A percentile compares a stretch with the other conserved stretches of the same genome.
Conservation (phyloP, 2,113 vertebrate genomes). For the Gobius niger region DNA sequence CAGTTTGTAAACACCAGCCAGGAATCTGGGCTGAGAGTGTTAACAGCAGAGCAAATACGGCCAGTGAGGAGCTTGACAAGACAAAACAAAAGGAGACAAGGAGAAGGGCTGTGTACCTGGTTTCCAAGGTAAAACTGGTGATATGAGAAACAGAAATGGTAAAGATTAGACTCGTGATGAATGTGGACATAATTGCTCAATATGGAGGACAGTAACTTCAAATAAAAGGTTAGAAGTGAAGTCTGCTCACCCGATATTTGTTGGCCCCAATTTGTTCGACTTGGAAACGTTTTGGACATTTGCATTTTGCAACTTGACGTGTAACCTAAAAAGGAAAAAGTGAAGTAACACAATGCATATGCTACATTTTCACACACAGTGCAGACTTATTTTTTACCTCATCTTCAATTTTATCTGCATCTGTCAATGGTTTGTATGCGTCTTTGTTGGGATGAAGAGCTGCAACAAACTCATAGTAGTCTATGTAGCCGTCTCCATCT, state of each 20-base stretch:
- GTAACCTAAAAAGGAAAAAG: conserved; percentile 83
- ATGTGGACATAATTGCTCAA: conserved; percentile 70
- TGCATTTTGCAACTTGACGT: conserved; percentile 97
- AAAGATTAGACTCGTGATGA: conserved; percentile 54
- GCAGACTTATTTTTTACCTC: conserved; percentile 78
- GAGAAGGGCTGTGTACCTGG: conserved; percentile 87
- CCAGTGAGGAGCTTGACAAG: conserved; percentile 44
- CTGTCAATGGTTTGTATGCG: conserved; percentile 95
- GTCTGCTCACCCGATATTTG: conserved; percentile 91
- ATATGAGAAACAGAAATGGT: conserved; percentile 82
- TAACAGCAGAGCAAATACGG: conserved; percentile 55
- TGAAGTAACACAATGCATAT: not conserved
- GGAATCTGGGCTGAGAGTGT: conserved; percentile 56
- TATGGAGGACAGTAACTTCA: not conserved
- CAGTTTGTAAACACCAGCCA: conserved; percentile 52
- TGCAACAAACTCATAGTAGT: conserved; percentile 98
- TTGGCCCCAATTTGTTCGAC: conserved; percentile 99
- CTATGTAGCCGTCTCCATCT: conserved; percentile 96
- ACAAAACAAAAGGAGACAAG: conserved; percentile 38
- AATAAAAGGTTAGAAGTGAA: not conserved
- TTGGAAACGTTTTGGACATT: conserved; percentile 98
- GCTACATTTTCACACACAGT: not conserved
- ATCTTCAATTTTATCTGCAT: conserved; percentile 98
- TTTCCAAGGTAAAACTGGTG: conserved; percentile 99
- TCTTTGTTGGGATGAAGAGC: conserved; percentile 98